Evolutionary conservation across 2,888 invertebrate species (phyloP).

Genomic region (Parnassius mnemosyne): DNA sequence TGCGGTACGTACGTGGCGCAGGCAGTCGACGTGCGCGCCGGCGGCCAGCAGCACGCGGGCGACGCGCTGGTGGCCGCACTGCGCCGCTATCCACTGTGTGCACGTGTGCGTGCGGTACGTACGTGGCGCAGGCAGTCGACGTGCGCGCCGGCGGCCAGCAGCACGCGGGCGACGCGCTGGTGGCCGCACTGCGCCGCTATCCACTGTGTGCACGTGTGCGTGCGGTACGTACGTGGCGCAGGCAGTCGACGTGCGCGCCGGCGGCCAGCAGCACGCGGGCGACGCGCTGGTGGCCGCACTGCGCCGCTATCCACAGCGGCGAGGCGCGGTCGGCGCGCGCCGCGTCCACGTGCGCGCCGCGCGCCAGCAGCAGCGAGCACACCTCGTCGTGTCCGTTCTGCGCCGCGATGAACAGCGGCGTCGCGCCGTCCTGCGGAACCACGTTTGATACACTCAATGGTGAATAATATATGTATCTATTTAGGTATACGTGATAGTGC

Average conservation of each 20-base stretch:
- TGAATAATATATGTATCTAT: no score
- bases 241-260: conserved; percentile 89
- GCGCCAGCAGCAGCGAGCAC: conserved; percentile 84
- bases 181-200: conserved; percentile 98
- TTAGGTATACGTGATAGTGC: no score
- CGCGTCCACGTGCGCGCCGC: conserved; percentile 87
- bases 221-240: conserved; percentile 84
- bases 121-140: conserved; percentile 86
- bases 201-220: conserved; percentile 83
- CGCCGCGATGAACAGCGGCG: conserved; percentile 94
- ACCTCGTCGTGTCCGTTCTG: conserved; percentile 95
- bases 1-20: conserved; percentile 83
- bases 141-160: conserved; percentile 88
- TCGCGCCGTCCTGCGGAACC: conserved; percentile 89
- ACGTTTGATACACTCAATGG: no score
- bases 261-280: conserved; percentile 88
- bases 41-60: conserved; percentile 88
- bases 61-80: conserved; percentile 87
- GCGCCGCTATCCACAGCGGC: conserved; percentile 96
- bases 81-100: conserved; percentile 30
- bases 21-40: conserved; percentile 89
- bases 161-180: conserved; percentile 87
- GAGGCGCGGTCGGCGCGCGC: conserved; percentile 92
- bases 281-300: conserved; percentile 94
- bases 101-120: no score